These are phyloP conservation scores for Drosophila trichaetosa DNA, from an alignment of 2,888 invertebrate species.

Conservation along the genomic window DNA sequence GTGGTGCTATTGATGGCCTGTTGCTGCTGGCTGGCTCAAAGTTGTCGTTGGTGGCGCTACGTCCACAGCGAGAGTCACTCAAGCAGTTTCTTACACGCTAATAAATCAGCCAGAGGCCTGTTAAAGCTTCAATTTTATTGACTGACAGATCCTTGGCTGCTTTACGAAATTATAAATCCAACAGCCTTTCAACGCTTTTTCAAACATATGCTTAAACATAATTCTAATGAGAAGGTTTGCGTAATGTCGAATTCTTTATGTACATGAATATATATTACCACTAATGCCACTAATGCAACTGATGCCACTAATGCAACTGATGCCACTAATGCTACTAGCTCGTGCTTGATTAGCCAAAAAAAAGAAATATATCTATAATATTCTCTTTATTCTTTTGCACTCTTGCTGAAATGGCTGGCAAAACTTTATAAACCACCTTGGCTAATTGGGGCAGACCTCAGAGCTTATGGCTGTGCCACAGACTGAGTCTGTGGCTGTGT, in stretches of 20 bases:
- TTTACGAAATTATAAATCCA: neutral
- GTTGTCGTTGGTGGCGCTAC: constrained; percentile 70
- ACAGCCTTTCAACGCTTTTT: neutral
- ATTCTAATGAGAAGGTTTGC: neutral
- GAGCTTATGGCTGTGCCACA: constrained; percentile 24
- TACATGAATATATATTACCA: no score
- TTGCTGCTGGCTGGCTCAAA: constrained; percentile 47
- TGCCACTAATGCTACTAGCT: neutral
- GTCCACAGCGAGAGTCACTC: constrained; percentile 33
- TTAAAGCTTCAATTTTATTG: neutral
- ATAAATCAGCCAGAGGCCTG: neutral
- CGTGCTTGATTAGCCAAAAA: neutral
- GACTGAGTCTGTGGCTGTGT: constrained; percentile 30
- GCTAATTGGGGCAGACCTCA: constrained; percentile 26
- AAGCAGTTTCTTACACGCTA: neutral
- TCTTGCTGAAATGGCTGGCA: neutral
- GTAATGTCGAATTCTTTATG: neutral
- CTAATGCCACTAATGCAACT: no score
- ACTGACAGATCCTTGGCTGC: neutral
- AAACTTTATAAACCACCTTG: constrained; percentile 20
- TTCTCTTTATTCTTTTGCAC: neutral
- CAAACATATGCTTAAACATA: neutral
- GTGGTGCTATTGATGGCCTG: constrained; percentile 77
- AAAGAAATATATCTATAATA: no score
- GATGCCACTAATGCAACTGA: no score